Evolutionary conservation across 2,113 vertebrate genomes (phyloP), one percentile per base, ranked within the genome.

Genomic region (Notiomystis cincta): DNA sequence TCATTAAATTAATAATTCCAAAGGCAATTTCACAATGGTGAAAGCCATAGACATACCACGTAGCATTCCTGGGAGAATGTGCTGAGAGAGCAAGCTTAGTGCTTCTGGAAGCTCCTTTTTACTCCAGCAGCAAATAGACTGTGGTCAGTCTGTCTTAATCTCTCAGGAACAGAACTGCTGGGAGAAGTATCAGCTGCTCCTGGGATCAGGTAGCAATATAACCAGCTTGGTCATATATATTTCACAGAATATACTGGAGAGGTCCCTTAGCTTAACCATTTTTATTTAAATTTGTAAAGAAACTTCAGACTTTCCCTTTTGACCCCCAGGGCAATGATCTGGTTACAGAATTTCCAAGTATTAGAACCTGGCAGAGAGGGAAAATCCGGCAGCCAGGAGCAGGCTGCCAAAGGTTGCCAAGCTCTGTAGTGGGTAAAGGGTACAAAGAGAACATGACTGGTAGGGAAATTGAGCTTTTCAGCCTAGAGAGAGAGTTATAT

Each of bases 391-490:
- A 89, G 50, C 82, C 61, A 81, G 47, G 33, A 93, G 47, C 35
- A 64, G 69, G 13, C 58, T 90, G 54, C n/a, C 61, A 80, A 94
- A 80, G 2, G 27, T 53, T 91, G 24, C 62, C 2, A 4, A 91
- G 47, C 27, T 76, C 78, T 83, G n/a, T 7, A 80, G 40, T 48
- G 38, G 61, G 40, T 56, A 88, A 80, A 73, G 37, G 45, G 48
- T 91, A 87, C 77, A 95, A 91, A 95, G 45, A 85, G 54, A 85
- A 15, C n/a, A 10, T 33, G 54, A 65, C 78, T 87, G 78, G 78
- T 96, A 79, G 42, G 57, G 81, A 94, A 85, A 94, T 85, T 14
- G 81, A 84, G 91, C 83, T 94, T 95, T 91, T 94, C 91, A 95
- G 57, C n/a, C 48, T 65, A 76, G 57, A 90, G 56, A 93, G 44